These are phyloP conservation scores for Urosaurus nigricauda DNA, from an alignment of 2,797 vertebrate genomes.

Conservation along the genomic window DNA sequence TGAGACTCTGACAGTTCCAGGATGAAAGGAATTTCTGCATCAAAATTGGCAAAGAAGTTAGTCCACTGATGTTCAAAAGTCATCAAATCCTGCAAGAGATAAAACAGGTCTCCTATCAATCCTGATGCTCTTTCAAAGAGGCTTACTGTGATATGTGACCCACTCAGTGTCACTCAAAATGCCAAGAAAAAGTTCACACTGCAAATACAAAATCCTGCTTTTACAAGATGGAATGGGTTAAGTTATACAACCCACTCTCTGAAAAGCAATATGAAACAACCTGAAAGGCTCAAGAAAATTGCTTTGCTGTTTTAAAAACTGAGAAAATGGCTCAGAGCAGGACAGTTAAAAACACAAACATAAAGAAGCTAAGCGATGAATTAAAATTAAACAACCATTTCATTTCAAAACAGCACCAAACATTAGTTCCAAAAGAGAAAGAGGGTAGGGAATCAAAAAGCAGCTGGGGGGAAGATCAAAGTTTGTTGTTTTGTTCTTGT, in stretches of 20 bases:
- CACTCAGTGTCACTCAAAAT: neutral
- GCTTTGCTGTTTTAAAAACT: neutral
- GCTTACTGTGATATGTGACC: too few species aligned
- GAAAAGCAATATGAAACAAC: neutral
- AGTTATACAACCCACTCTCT: neutral
- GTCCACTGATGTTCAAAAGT: conserved; percentile 94
- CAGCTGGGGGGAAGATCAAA: too few species aligned
- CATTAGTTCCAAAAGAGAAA: neutral
- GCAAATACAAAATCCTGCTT: neutral
- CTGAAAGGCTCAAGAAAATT: neutral
- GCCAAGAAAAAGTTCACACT: neutral
- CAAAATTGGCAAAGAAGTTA: conserved; percentile 91
- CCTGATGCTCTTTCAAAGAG: neutral
- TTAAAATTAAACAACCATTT: neutral
- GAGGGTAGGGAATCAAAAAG: neutral
- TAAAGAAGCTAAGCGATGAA: neutral
- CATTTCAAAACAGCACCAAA: neutral
- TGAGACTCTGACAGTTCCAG: conserved; percentile 95
- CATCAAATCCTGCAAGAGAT: conserved; percentile 85
- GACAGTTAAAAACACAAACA: neutral
- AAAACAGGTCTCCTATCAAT: neutral
- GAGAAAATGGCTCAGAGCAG: neutral
- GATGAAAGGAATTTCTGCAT: conserved; percentile 94
- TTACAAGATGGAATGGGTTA: neutral
- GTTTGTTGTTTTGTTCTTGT: too few species aligned